phyloP scores from a whole-genome alignment of 2,888 invertebrate genomes.

The Apocheima hispidaria region DNA sequence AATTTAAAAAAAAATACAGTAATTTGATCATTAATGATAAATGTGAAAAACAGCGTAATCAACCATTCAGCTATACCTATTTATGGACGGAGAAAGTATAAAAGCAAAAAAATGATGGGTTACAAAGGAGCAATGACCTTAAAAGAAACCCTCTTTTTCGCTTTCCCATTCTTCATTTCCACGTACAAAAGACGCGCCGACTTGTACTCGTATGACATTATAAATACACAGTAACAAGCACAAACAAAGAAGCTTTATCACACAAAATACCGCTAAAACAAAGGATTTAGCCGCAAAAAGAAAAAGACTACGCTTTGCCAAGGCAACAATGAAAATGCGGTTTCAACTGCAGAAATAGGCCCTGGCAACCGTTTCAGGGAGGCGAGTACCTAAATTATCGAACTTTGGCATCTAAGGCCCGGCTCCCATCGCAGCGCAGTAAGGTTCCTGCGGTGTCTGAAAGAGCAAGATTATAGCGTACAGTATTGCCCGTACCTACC shows the following conservation, averaged over 20 bases:
- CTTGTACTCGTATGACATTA: conserved; percentile 74
- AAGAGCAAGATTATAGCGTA: too few species aligned
- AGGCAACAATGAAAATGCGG: conserved; percentile 64
- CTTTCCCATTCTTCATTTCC: conserved; percentile 72
- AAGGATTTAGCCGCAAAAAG: conserved; percentile 53
- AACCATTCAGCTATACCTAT: too few species aligned
- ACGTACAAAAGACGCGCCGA: conserved; percentile 68
- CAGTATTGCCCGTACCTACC: too few species aligned
- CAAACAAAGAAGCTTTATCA: conserved; percentile 42
- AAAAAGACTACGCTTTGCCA: conserved; percentile 59
- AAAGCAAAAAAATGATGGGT: not conserved
- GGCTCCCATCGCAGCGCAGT: not conserved
- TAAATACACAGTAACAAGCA: conserved; percentile 53
- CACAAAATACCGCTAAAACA: conserved; percentile 51
- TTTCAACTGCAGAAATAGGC: conserved; percentile 60
- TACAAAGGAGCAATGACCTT: conserved; percentile 61
- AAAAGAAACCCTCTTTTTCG: conserved; percentile 77
- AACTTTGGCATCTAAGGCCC: conserved; percentile 68
- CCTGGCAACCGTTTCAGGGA: conserved; percentile 54
- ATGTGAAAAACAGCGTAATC: too few species aligned
- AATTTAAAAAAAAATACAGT: too few species aligned
- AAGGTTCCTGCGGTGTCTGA: too few species aligned
- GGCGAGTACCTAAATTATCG: conserved; percentile 64
- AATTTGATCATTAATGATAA: too few species aligned
- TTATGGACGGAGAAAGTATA: too few species aligned